Evolutionary conservation across 1,140 invertebrate species (phyloP), one percentile per base, ranked within the genome.

Genomic region (Belonocnema kinseyi): DNA sequence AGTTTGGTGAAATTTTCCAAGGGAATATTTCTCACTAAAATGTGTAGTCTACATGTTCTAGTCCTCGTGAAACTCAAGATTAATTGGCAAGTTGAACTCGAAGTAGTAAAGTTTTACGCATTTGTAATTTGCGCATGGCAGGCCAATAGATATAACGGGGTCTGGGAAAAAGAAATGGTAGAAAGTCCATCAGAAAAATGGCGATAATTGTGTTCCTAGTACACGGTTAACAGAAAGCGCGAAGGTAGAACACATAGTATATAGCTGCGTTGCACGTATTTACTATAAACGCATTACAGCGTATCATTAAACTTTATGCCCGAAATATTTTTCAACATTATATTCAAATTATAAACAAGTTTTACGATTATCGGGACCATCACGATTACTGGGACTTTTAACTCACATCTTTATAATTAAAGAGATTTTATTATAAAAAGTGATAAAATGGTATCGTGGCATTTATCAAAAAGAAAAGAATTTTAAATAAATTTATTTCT

Each of bases 41-140:
- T 12, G 7, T 17, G 54, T 13, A 19, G 17, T 56, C 12, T 54
- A 40, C 21, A 66, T 11, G 19, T 21, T 13, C 21, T 14, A 12
- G 58, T 66, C 61, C 21, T 66, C 61, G 2, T 66, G 61, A 26
- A 66, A 66, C 61, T 66, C 61, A 66, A 66, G 61, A 66, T 66
- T 66, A 66, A 66, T 66, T 66, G 61, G 33, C 61, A 66, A n/a
- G 61, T 66, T 66, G 61, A 66, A 66, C 26, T 66, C 61, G 26
- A 33, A 66, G 46, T 33, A 66, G 33, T 40, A 66, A 66, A 66
- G 61, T 66, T 66, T 40, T 16, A 8, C 13, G 61, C 61, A 66
- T 66, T 40, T 66, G 14, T 33, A 66, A 66, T 66, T 40, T 40
- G 3, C 61, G 61, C 61, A 10, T 66, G 61, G 5, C 33, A 66